phyloP scores from a whole-genome alignment of 35 echinoderm and acorn worm genomes.

The Ophioderma brevispina region DNA sequence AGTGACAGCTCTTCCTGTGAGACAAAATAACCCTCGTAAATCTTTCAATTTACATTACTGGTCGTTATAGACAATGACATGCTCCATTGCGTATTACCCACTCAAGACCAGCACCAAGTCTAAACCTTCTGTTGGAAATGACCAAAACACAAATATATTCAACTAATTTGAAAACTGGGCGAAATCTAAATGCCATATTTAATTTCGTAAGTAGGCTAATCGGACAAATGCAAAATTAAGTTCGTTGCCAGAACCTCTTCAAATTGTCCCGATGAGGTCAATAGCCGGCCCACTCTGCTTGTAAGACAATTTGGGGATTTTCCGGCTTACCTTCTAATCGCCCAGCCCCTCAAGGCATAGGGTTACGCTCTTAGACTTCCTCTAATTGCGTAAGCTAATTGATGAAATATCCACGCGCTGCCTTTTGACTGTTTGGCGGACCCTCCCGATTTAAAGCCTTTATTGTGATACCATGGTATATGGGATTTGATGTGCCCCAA shows the following conservation, averaged over 20 bases:
- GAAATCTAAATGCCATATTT: background rate
- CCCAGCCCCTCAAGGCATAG: background rate
- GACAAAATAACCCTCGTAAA: background rate
- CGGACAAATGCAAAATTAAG: background rate
- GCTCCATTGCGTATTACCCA: background rate
- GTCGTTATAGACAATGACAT: background rate
- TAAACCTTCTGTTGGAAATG: background rate
- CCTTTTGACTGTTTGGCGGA: slow-evolving; percentile 3
- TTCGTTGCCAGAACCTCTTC: background rate
- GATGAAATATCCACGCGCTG: slow-evolving; percentile 5
- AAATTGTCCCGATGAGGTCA: slow-evolving; percentile 5
- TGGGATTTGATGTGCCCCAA: too few relatives aligned
- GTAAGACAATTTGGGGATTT: slow-evolving; percentile 13
- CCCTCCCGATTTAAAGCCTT: background rate
- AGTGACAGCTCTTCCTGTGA: too few relatives aligned
- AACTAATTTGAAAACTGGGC: too few relatives aligned
- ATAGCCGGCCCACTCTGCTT: background rate
- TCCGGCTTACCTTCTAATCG: slow-evolving; percentile 1
- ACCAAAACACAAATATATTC: too few relatives aligned
- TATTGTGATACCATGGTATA: too few relatives aligned
- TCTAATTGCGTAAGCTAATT: slow-evolving; percentile 7
- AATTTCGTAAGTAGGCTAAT: slow-evolving; percentile 2
- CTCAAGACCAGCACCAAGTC: background rate
- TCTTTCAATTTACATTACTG: background rate
- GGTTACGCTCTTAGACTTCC: background rate